phyloP scores from a whole-genome alignment of 2,888 invertebrate species.

The Branchellion lobata region DNA sequence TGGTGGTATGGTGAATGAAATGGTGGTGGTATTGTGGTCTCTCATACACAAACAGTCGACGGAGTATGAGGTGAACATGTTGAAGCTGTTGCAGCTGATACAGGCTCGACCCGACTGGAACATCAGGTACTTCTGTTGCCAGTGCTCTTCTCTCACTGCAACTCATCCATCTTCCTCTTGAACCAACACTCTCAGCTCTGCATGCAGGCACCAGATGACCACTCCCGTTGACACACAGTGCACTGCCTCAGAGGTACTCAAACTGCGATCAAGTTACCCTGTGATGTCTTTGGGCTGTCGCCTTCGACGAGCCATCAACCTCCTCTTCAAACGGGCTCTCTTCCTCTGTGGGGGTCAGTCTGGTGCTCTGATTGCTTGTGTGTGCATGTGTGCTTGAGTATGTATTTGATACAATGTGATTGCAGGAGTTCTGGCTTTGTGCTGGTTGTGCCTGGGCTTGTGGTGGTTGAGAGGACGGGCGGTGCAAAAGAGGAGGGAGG shows the following conservation, averaged over 20 bases:
- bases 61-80: constrained; percentile 30
- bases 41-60: background rate
- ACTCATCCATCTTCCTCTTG: too few relatives aligned
- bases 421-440: constrained; percentile 10
- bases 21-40: background rate
- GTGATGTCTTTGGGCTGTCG: background rate
- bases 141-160: too few relatives aligned
- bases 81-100: constrained; percentile 1
- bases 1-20: background rate
- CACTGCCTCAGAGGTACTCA: background rate
- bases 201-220: background rate
- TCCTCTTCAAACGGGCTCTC: background rate
- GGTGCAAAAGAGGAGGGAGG: constrained; percentile 11
- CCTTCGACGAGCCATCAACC: background rate
- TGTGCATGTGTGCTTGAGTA: background rate
- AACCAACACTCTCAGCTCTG: too few relatives aligned
- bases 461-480: constrained; percentile 1
- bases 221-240: background rate
- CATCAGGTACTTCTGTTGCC: constrained; percentile 12
- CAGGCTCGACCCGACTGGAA: constrained; percentile 20
- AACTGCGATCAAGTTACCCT: background rate
- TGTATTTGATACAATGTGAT: background rate
- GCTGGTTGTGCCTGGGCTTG: background rate
- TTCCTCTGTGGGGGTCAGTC: background rate
- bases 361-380: background rate